Conservation (phyloP, 1,140 invertebrate genomes). For the Drosophila pseudoobscura region DNA sequence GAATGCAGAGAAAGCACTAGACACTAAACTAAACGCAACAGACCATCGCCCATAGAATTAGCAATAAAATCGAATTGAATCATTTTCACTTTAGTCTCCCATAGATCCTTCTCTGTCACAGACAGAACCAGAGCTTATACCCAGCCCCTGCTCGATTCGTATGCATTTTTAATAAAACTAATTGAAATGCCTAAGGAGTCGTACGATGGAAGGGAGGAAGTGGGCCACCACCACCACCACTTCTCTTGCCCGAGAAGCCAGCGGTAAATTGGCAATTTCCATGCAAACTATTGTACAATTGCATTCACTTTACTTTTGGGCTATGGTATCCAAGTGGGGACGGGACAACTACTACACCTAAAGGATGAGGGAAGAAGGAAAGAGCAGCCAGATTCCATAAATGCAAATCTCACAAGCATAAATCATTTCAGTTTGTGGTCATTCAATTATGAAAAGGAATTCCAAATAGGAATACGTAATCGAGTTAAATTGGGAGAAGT, state of each 20-base stretch:
- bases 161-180: slow-evolving; percentile 78
- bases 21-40: slow-evolving; percentile 25
- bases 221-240: neutral
- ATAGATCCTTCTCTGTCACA: slow-evolving; percentile 13
- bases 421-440: slow-evolving; percentile 49
- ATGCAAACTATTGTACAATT: slow-evolving; percentile 50
- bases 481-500: slow-evolving; percentile 16
- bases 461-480: slow-evolving; percentile 48
- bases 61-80: slow-evolving; percentile 54
- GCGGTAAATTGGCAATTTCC: slow-evolving; percentile 52
- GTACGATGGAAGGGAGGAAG: neutral
- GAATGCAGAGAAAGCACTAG: slow-evolving; percentile 44
- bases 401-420: slow-evolving; percentile 51
- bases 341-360: neutral
- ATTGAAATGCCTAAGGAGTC: slow-evolving; percentile 57
- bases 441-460: slow-evolving; percentile 56
- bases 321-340: too few species aligned
- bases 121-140: too few species aligned
- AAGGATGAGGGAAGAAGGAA: slow-evolving; percentile 9
- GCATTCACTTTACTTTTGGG: slow-evolving; percentile 26
- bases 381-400: slow-evolving; percentile 35
- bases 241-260: neutral
- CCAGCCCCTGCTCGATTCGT: slow-evolving; percentile 7
- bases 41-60: slow-evolving; percentile 25
- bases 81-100: slow-evolving; percentile 31